Evolutionary conservation across 2,113 vertebrate genomes (phyloP), one percentile per base, ranked within the genome.

Genomic region (Platichthys flesus): DNA sequence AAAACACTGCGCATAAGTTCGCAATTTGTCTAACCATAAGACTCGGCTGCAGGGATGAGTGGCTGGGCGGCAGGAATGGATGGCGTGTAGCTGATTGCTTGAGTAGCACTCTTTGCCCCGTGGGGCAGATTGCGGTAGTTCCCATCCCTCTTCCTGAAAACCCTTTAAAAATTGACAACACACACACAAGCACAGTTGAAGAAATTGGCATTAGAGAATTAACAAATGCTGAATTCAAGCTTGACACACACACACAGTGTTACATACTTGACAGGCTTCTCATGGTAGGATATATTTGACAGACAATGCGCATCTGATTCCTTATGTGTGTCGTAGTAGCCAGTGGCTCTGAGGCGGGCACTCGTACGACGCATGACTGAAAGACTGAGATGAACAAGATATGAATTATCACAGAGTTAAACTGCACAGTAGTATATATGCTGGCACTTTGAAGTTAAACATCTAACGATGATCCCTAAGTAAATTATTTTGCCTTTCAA

Each of bases 241-340:
- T 45, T 45, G 10, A 60, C 2, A 23, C 51, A 65, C 51, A 63
- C 28, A 45, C 91, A 62, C 6, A 0, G 59, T 83, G 6, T 83
- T 16, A 72, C 89, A 7, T 90, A 97, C 94, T 93, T 96, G 90
- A 92, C 93, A 74, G 71, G 95, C 89, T 82, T 92, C 80, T 94
- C 93, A 1, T 85, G 84, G 86, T 94, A 93, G 4, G 92, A 92
- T 21, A 92, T 85, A 72, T 85, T 91, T 0, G 90, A 88, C 71
- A 91, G 87, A 0, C 68, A 89, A 1, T 90, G 91, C 0, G 90
- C 91, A 85, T 95, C 94, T n/a, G 92, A 94, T 5, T 96, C 96
- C 0, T 97, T 95, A 0, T 96, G 95, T 15, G 88, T 95, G 24
- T 24, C 24, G 24, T 24, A 95, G 90, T 94, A 95, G 54, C 94